Conservation (phyloP, 2,888 invertebrate genomes). For the Catotricha subobsoleta region DNA sequence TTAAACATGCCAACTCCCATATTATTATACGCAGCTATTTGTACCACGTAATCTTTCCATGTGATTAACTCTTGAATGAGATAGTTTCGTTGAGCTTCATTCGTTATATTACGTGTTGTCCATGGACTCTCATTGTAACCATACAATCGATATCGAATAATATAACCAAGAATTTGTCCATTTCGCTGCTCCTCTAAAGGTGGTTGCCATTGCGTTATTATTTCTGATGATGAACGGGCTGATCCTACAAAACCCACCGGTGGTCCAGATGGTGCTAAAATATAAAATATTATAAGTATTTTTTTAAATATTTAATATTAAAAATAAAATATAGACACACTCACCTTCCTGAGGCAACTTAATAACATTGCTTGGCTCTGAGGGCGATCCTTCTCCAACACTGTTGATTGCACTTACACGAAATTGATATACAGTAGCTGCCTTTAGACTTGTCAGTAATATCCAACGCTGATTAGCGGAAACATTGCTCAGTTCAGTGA, state of each 20-base stretch:
- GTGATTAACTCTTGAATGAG: slow-evolving; percentile 85
- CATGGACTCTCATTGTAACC: slow-evolving; percentile 87
- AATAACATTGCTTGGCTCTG: slow-evolving; percentile 74
- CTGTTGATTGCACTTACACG: slow-evolving; percentile 91
- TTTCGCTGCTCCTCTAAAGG: slow-evolving; percentile 89
- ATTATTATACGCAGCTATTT: slow-evolving; percentile 92
- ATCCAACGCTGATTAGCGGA: slow-evolving; percentile 63
- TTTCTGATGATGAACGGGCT: slow-evolving; percentile 83
- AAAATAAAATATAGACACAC: too few species aligned
- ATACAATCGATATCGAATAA: slow-evolving; percentile 74
- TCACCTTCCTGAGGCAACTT: slow-evolving; percentile 92
- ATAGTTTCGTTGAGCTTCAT: slow-evolving; percentile 79
- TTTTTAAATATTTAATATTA: neutral
- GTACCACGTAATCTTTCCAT: slow-evolving; percentile 93
- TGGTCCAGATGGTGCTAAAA: slow-evolving; percentile 81
- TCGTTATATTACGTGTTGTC: slow-evolving; percentile 81
- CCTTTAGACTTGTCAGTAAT: slow-evolving; percentile 68
- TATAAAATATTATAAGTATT: neutral
- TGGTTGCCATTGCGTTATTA: slow-evolving; percentile 94
- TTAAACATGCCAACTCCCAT: slow-evolving; percentile 90
- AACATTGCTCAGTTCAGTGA: slow-evolving; percentile 71
- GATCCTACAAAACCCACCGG: slow-evolving; percentile 90
- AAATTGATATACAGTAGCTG: slow-evolving; percentile 91
- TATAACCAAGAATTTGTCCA: slow-evolving; percentile 85
- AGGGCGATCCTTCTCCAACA: slow-evolving; percentile 86